phyloP scores from a whole-genome alignment of 2,113 vertebrate species.

The Parus major region DNA sequence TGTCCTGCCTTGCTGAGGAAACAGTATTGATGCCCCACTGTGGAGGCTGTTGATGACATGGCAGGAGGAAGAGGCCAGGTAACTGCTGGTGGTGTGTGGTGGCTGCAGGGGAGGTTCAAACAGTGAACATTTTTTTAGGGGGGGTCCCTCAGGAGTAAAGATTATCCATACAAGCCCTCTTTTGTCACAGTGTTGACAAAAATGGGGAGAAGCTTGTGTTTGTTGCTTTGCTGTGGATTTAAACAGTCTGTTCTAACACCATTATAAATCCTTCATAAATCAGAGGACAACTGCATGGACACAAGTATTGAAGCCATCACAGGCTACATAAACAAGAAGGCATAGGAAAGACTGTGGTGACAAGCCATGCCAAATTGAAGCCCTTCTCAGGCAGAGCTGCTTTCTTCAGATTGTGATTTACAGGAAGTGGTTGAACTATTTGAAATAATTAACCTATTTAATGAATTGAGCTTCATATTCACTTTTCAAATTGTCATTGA shows the following conservation, averaged over 20 bases:
- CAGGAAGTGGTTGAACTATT: background rate
- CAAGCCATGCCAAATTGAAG: background rate
- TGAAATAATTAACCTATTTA: constrained; percentile 34
- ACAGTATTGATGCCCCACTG: background rate
- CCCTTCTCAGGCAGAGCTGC: background rate
- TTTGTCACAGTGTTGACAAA: background rate
- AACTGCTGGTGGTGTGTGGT: background rate
- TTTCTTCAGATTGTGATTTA: background rate
- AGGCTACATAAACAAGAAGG: background rate
- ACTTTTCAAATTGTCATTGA: constrained; percentile 32
- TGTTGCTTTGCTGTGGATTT: constrained; percentile 13
- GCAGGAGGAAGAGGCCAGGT: background rate
- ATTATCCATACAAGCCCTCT: background rate
- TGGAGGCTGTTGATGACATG: background rate
- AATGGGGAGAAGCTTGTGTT: background rate
- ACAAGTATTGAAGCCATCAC: background rate
- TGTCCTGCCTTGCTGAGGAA: background rate
- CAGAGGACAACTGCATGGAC: background rate
- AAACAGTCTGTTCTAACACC: background rate
- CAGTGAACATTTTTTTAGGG: background rate
- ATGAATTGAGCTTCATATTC: constrained; percentile 10
- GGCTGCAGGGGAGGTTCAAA: background rate
- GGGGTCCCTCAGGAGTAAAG: background rate
- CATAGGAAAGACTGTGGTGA: background rate
- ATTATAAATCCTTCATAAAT: constrained; percentile 14